phyloP scores from a whole-genome alignment of 2,888 invertebrate species.

The Autographa gamma region DNA sequence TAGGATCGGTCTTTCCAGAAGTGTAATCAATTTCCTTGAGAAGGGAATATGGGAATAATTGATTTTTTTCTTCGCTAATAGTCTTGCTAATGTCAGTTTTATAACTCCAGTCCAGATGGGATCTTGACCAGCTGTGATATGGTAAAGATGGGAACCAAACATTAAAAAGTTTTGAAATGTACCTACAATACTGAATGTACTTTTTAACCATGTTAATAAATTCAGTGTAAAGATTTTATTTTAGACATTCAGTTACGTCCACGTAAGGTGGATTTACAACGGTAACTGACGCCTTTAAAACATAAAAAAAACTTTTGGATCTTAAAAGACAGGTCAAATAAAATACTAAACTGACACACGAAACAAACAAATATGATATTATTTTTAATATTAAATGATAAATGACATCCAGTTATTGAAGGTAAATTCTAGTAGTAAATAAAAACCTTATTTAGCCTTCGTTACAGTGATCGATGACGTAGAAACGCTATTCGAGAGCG shows the following conservation, averaged over 20 bases:
- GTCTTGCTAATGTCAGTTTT: constrained; percentile 38
- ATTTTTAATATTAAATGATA: no score
- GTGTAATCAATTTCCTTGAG: constrained; percentile 73
- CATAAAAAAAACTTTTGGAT: no score
- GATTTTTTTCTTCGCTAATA: constrained; percentile 54
- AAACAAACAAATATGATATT: no score
- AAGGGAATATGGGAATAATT: constrained; percentile 54
- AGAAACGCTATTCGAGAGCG: constrained; percentile 67
- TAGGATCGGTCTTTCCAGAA: constrained; percentile 66
- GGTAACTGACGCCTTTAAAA: no score
- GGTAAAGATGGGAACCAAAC: background rate
- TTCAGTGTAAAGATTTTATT: no score
- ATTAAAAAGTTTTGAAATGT: background rate
- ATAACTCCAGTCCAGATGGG: constrained; percentile 31
- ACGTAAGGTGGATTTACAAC: no score
- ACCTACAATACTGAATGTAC: background rate
- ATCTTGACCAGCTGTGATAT: constrained; percentile 32
- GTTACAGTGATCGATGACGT: constrained; percentile 73
- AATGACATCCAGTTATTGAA: no score
- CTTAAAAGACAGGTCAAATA: no score
- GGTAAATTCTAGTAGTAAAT: constrained; percentile 30
- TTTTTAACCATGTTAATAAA: no score
- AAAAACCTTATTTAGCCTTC: constrained; percentile 57
- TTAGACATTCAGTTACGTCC: no score
- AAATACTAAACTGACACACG: no score